Percentiles rank a stretch among this genome's conserved stretches.
Conservation (phyloP, 2,888 invertebrate species). For the Cheilosia scutellata region DNA sequence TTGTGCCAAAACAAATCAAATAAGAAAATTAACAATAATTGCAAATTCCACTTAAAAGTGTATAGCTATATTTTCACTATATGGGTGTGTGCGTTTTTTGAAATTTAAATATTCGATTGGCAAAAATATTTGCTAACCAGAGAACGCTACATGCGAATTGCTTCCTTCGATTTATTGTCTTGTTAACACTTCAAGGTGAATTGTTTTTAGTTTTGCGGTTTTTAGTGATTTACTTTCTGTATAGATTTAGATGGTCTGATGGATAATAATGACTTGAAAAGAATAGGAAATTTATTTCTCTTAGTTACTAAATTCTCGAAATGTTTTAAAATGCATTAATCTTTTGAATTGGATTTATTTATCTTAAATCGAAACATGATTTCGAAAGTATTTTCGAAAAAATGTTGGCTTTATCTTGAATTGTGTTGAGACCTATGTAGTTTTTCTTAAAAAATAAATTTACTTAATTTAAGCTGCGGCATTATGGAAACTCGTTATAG, state of each 20-base stretch:
- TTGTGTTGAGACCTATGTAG: too few relatives aligned
- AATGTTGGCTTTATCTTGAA: too few relatives aligned
- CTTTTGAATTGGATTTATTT: not conserved
- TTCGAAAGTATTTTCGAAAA: too few relatives aligned
- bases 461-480: too few relatives aligned
- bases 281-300: not conserved
- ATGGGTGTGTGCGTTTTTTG: not conserved
- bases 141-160: constrained; percentile 22
- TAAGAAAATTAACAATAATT: constrained; percentile 42
- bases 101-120: constrained; percentile 39
- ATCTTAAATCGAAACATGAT: too few relatives aligned
- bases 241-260: not conserved
- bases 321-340: constrained; percentile 2
- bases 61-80: not conserved
- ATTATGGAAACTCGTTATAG: too few relatives aligned
- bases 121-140: constrained; percentile 55
- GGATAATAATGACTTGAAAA: not conserved
- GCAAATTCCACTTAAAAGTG: constrained; percentile 50
- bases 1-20: constrained; percentile 58
- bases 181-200: constrained; percentile 49
- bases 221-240: constrained; percentile 14
- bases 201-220: not conserved
- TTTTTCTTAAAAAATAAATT: too few relatives aligned
- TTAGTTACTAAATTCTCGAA: not conserved
- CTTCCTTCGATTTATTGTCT: constrained; percentile 22